These are phyloP conservation scores for Nebria brevicollis DNA, from an alignment of 2,888 invertebrate genomes.

Conservation along the genomic window DNA sequence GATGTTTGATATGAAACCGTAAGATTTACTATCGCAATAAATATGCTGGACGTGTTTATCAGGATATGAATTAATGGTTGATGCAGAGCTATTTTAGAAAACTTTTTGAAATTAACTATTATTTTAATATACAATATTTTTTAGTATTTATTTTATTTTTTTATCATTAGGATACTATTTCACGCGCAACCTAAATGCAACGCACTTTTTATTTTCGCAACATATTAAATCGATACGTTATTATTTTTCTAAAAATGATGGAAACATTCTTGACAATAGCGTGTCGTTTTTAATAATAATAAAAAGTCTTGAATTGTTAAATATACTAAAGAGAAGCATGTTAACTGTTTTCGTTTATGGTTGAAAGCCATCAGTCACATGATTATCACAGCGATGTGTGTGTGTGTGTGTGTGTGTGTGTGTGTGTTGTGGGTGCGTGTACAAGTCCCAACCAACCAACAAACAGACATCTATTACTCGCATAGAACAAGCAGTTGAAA, in stretches of 20 bases:
- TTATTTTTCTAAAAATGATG: too few species aligned
- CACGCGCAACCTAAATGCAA: too few species aligned
- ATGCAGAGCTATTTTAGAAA: not conserved
- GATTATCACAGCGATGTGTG: not conserved
- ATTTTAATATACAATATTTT: not conserved
- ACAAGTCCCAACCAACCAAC: not conserved
- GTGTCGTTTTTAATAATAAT: not conserved
- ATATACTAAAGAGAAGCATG: not conserved
- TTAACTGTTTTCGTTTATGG: conserved; percentile 1
- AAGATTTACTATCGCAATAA: not conserved
- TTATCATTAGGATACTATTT: too few species aligned
- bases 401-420: not conserved
- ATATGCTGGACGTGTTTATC: not conserved
- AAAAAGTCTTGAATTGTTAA: not conserved
- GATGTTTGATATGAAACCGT: not conserved
- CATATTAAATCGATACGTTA: too few species aligned
- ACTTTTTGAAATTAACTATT: too few species aligned
- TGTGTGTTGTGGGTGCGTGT: not conserved
- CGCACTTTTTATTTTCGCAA: too few species aligned
- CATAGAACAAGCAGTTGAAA: conserved; percentile 11
- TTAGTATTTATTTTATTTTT: too few species aligned
- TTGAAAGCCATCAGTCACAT: not conserved
- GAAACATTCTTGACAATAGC: not conserved
- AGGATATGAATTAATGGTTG: not conserved
- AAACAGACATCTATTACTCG: not conserved